phyloP scores from a whole-genome alignment of 37 sponge, comb jelly and placozoan species.

The Halisarca cf. caerulea region DNA sequence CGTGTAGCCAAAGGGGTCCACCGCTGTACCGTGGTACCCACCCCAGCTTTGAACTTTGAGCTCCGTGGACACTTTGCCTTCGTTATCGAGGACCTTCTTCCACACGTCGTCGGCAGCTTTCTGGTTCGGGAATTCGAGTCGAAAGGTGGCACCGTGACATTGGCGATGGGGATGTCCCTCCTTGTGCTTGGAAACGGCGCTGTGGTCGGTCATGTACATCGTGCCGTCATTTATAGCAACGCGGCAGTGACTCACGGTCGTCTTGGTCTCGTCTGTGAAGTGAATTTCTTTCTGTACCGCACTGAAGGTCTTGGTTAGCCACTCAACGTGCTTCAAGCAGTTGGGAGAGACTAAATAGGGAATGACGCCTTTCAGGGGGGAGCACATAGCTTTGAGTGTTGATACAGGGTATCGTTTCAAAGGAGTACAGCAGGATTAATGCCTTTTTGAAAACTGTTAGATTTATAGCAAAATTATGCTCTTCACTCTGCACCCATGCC shows the following conservation, averaged over 20 bases:
- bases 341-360: conserved; percentile 39
- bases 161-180: neutral
- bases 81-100: conserved; percentile 56
- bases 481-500: no score
- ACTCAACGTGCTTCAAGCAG: conserved; percentile 51
- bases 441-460: no score
- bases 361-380: conserved; percentile 23
- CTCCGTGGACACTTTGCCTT: conserved; percentile 21
- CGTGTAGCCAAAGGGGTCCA: conserved; percentile 57
- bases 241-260: conserved; percentile 43
- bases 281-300: conserved; percentile 14
- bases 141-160: conserved; percentile 19
- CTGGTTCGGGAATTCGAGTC: conserved; percentile 18
- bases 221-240: conserved; percentile 31
- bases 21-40: conserved; percentile 15
- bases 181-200: neutral
- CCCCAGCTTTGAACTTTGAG: conserved; percentile 56
- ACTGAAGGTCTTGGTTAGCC: conserved; percentile 46
- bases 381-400: no score
- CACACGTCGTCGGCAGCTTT: conserved; percentile 36
- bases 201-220: conserved; percentile 44
- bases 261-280: neutral
- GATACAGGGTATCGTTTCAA: no score
- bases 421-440: no score
- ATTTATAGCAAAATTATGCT: no score